A percentile compares a stretch with the other conserved stretches of the same genome.
phyloP scores from a whole-genome alignment of 2,888 invertebrate species.

The Chalcosyrphus nemorum region DNA sequence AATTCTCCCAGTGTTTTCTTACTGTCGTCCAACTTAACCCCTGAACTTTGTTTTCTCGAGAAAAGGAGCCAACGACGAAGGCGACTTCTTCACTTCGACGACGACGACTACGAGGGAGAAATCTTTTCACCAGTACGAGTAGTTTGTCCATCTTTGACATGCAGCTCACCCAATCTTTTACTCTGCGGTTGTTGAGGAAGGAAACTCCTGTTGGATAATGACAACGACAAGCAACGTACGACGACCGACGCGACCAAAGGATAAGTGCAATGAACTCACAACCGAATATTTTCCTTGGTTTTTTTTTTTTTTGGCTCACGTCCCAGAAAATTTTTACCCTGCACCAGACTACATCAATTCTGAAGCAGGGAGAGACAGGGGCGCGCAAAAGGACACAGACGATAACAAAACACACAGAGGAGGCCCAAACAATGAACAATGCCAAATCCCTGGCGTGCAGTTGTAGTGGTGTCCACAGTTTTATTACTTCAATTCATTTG shows the following conservation, averaged over 20 bases:
- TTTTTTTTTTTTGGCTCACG: constrained; percentile 48
- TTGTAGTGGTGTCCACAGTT: constrained; percentile 63
- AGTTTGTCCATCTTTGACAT: background rate
- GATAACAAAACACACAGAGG: constrained; percentile 34
- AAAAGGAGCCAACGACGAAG: background rate
- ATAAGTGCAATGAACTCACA: constrained; percentile 60
- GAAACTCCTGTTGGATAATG: constrained; percentile 8
- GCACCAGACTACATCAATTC: constrained; percentile 46
- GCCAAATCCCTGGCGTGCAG: constrained; percentile 53
- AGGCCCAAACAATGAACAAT: constrained; percentile 50
- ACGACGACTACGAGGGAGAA: background rate
- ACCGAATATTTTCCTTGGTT: constrained; percentile 42
- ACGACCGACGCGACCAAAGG: constrained; percentile 10
- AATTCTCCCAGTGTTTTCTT: background rate
- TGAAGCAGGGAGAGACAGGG: background rate
- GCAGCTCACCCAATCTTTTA: background rate
- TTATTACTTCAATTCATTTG: constrained; percentile 70
- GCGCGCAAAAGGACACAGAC: constrained; percentile 24
- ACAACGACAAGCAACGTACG: no score
- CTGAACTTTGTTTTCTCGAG: constrained; percentile 32
- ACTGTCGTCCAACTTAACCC: constrained; percentile 17
- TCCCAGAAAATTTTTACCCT: constrained; percentile 59
- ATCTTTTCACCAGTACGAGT: background rate
- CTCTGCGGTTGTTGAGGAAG: background rate
- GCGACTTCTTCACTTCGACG: background rate